A percentile compares a stretch with the other conserved stretches of the same genome.
Evolutionary conservation across 1,140 invertebrate genomes (phyloP).

Genomic region (Aethina tumida): DNA sequence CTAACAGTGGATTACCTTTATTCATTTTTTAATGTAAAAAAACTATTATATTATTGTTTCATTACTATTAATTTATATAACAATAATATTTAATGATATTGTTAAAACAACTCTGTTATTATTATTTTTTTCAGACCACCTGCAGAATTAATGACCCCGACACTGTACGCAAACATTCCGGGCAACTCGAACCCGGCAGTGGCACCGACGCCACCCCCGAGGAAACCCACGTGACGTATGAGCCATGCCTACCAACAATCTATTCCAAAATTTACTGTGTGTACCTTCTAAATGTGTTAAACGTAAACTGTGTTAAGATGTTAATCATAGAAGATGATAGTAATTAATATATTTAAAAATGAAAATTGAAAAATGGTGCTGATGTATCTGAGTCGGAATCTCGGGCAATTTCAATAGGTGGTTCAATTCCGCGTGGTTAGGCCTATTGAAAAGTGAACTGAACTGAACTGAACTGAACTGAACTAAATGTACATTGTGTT

Average conservation of each 20-base stretch:
- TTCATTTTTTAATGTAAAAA: background rate
- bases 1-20: slow-evolving; percentile 4
- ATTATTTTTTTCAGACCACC: slow-evolving; percentile 28
- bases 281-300: slow-evolving; percentile 24
- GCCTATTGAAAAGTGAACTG: no score
- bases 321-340: slow-evolving; percentile 3
- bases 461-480: no score
- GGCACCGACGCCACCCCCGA: slow-evolving; percentile 23
- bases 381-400: background rate
- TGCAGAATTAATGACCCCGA: slow-evolving; percentile 31
- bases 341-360: slow-evolving; percentile 2
- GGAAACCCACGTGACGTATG: slow-evolving; percentile 24
- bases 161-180: slow-evolving; percentile 36
- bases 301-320: slow-evolving; percentile 1
- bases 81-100: no score
- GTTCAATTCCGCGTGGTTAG: no score
- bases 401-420: background rate
- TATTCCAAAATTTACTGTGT: slow-evolving; percentile 21
- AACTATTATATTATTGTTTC: background rate
- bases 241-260: no score
- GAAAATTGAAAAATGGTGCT: background rate
- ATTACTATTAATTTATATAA: no score
- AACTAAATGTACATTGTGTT: no score
- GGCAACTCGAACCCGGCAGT: slow-evolving; percentile 15
- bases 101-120: no score